phyloP scores from a whole-genome alignment of 2,113 vertebrate genomes.

The Picathartes gymnocephalus region DNA sequence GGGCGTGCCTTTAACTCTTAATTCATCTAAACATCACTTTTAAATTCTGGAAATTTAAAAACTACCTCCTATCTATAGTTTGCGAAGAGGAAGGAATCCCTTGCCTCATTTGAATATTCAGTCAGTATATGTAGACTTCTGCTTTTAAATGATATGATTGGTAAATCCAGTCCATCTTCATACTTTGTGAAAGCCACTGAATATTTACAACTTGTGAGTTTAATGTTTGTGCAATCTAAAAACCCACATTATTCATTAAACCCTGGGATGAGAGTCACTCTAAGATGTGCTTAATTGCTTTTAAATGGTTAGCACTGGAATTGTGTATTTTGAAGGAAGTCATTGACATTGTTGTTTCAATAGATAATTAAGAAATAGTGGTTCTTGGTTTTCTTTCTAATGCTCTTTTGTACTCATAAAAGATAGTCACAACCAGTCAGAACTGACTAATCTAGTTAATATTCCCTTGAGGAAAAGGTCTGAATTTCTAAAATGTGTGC shows the following conservation, averaged over 20 bases:
- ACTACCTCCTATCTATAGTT: not conserved
- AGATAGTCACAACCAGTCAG: not conserved
- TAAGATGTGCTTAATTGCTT: not conserved
- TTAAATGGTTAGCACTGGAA: not conserved
- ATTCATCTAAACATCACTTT: not conserved
- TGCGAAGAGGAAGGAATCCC: not conserved
- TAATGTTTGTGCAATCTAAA: not conserved
- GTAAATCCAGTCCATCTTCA: not conserved
- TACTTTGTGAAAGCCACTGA: not conserved
- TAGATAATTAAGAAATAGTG: not conserved
- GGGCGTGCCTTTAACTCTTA: not conserved
- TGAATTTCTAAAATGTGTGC: not conserved
- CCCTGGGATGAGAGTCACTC: not conserved
- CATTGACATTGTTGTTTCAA: not conserved
- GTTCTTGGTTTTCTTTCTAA: not conserved
- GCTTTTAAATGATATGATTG: not conserved
- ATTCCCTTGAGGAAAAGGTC: not conserved
- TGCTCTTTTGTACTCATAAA: not conserved
- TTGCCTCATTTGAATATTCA: not conserved
- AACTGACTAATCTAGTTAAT: not conserved
- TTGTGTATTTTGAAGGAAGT: not conserved
- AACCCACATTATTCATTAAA: not conserved
- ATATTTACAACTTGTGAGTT: not conserved
- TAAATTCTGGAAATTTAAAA: not conserved
- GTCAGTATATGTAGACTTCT: not conserved